phyloP scores from a whole-genome alignment of 2,797 vertebrate genomes.

The Sitta carolinensis region DNA sequence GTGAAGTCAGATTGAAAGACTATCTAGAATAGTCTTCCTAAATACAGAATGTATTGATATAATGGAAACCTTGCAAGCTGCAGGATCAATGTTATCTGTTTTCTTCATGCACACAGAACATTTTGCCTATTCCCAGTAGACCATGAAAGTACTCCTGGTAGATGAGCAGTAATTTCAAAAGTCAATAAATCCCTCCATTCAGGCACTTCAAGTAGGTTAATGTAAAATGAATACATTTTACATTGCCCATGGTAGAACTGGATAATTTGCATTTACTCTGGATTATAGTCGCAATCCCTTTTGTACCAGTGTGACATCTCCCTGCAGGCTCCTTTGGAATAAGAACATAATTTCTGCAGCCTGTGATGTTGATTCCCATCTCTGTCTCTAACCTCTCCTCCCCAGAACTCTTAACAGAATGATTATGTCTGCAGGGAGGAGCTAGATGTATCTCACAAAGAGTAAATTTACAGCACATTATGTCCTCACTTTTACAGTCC shows the following conservation, averaged over 20 bases:
- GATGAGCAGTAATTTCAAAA: slow-evolving; percentile 13
- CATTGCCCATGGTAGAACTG: not conserved
- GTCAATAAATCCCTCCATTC: slow-evolving; percentile 10
- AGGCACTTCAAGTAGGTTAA: slow-evolving; percentile 12
- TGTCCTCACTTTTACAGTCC: not conserved
- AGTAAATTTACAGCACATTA: not conserved
- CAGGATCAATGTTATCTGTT: slow-evolving; percentile 4
- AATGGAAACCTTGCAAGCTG: not conserved
- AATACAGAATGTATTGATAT: not conserved
- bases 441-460: not conserved
- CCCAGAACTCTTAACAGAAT: not conserved
- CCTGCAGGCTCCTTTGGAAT: not conserved
- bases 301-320: not conserved
- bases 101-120: not conserved
- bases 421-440: not conserved
- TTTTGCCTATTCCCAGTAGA: not conserved
- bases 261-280: not conserved
- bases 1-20: not conserved
- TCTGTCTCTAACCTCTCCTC: not conserved
- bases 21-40: not conserved
- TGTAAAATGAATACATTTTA: not conserved
- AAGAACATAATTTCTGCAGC: not conserved
- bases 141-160: not conserved
- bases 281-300: not conserved
- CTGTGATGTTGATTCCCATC: not conserved